Conservation (phyloP, 2,888 invertebrate genomes). For the Drosophila barbarae region DNA sequence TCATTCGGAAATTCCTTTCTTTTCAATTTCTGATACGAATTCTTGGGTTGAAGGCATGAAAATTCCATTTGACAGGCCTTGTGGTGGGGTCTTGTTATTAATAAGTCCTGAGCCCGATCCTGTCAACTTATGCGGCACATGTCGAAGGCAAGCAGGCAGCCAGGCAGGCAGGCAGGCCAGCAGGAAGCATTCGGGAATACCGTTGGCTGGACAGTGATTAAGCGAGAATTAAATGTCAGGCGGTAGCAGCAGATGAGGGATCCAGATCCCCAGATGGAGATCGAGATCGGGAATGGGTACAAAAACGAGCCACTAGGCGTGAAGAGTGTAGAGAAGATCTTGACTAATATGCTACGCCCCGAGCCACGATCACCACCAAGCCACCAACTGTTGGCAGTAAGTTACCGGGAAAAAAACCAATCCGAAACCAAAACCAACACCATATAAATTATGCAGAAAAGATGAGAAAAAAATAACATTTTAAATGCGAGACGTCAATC, state of each 20-base stretch:
- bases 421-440: conserved; percentile 10
- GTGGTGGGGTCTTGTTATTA: conserved; percentile 51
- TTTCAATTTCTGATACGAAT: conserved; percentile 27
- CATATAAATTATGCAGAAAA: conserved; percentile 37
- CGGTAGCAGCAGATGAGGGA: conserved; percentile 44
- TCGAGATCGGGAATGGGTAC: background rate
- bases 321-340: conserved; percentile 41
- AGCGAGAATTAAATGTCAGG: conserved; percentile 70
- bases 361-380: conserved; percentile 35
- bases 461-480: conserved; percentile 1
- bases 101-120: conserved; percentile 63
- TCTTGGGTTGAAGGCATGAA: conserved; percentile 53
- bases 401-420: conserved; percentile 10
- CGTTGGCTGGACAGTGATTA: conserved; percentile 68
- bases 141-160: conserved; percentile 22
- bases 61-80: conserved; percentile 70
- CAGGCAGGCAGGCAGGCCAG: conserved; percentile 34
- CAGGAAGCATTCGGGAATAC: conserved; percentile 56
- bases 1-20: conserved; percentile 31
- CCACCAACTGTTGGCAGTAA: conserved; percentile 21
- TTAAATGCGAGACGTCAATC: conserved; percentile 64
- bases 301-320: conserved; percentile 21
- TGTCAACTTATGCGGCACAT: conserved; percentile 64
- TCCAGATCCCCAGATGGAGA: conserved; percentile 13
- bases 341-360: conserved; percentile 50